A percentile compares a stretch with the other conserved stretches of the same genome.
These are phyloP conservation scores for Drosophila conformis DNA, from an alignment of 2,888 invertebrate species.

Conservation along the genomic window DNA sequence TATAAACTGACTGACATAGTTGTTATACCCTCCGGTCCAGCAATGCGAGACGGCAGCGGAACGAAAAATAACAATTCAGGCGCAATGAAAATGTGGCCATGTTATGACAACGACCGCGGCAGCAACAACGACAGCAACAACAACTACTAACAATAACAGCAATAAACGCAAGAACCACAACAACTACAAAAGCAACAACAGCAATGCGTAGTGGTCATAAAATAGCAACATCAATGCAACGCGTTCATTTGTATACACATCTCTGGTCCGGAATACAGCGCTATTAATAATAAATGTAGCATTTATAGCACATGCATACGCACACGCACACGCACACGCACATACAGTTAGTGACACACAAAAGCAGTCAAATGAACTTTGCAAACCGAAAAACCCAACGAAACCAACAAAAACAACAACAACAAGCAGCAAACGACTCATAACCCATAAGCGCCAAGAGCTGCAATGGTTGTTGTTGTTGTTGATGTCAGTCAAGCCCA, in stretches of 20 bases:
- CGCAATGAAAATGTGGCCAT: conserved; percentile 66
- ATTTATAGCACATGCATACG: conserved; percentile 38
- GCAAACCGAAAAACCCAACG: conserved; percentile 62
- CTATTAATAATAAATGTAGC: conserved; percentile 82
- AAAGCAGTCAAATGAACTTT: conserved; percentile 74
- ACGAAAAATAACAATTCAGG: conserved; percentile 56
- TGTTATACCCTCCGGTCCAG: conserved; percentile 8
- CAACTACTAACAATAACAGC: conserved; percentile 18
- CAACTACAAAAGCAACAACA: conserved; percentile 26
- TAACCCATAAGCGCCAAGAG: conserved; percentile 31
- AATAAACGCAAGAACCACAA: conserved; percentile 18
- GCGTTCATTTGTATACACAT: conserved; percentile 68
- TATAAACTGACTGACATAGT: conserved; percentile 8
- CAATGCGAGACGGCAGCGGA: conserved; percentile 36
- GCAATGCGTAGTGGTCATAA: conserved; percentile 59
- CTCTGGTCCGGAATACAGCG: conserved; percentile 74
- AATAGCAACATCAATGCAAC: conserved; percentile 76
- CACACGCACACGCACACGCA: conserved; percentile 14
- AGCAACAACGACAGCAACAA: conserved; percentile 31
- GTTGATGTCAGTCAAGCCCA: conserved; percentile 27
- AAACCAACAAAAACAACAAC: conserved; percentile 26
- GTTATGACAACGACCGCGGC: conserved; percentile 56
- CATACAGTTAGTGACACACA: conserved; percentile 32
- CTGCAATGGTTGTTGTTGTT: conserved; percentile 46
- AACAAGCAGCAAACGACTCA: conserved; percentile 23